Percentiles rank a stretch among this genome's conserved stretches.
Evolutionary conservation across 2,888 invertebrate species (phyloP).

Genomic region (Branchellion lobata): DNA sequence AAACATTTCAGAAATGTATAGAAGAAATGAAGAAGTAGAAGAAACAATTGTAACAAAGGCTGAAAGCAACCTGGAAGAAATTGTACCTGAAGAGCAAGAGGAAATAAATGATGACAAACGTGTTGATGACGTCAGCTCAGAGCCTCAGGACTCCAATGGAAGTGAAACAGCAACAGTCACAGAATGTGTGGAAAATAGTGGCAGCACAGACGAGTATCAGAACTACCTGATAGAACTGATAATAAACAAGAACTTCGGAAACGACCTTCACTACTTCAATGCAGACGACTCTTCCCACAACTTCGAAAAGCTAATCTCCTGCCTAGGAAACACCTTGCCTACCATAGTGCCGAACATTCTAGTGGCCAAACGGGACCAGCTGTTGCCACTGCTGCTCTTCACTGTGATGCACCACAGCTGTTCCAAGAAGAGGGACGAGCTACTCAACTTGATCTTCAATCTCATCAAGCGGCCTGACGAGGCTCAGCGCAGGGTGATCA

Average conservation of each 20-base stretch:
- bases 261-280: neutral
- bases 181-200: neutral
- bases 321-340: constrained; percentile 67
- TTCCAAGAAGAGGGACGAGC: constrained; percentile 67
- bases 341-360: constrained; percentile 72
- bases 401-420: constrained; percentile 69
- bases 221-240: constrained; percentile 7
- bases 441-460: constrained; percentile 72
- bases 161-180: neutral
- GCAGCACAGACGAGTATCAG: neutral
- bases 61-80: too few species aligned
- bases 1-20: neutral
- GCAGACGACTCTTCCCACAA: constrained; percentile 41
- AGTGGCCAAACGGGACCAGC: constrained; percentile 71
- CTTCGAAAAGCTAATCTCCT: constrained; percentile 62
- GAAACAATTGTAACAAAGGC: neutral
- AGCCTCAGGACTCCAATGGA: neutral
- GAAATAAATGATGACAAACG: neutral
- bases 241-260: neutral
- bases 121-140: neutral
- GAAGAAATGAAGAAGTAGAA: constrained; percentile 28
- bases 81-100: neutral
- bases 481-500: constrained; percentile 67
- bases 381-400: constrained; percentile 70
- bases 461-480: constrained; percentile 73